Conservation (phyloP, 2,797 vertebrate species). For the Rhabdomys pumilio region DNA sequence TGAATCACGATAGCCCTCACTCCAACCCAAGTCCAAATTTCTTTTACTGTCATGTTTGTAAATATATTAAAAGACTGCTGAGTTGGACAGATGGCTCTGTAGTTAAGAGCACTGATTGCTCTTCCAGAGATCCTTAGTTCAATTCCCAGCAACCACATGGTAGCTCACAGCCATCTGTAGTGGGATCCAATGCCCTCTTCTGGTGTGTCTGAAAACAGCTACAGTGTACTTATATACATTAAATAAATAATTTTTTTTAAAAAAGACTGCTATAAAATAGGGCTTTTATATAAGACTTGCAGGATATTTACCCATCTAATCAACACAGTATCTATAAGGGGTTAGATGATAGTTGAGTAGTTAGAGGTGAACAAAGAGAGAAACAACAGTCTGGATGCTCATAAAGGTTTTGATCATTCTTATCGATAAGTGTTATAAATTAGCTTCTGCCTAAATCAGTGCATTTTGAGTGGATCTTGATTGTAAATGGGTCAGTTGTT, state of each 20-base stretch:
- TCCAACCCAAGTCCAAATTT: background rate
- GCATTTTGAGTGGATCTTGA: background rate
- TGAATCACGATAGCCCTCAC: background rate
- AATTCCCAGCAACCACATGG: background rate
- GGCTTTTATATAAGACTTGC: background rate
- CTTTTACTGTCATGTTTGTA: slow-evolving; percentile 16
- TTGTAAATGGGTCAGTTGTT: background rate
- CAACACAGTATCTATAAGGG: background rate
- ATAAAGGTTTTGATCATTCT: slow-evolving; percentile 3
- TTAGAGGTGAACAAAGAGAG: background rate
- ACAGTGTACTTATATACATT: background rate
- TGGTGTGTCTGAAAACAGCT: background rate
- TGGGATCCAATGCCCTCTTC: background rate
- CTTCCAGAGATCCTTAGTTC: background rate
- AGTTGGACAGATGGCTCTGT: background rate
- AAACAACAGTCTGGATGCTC: slow-evolving; percentile 23
- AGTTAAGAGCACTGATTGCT: background rate
- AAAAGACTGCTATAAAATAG: background rate
- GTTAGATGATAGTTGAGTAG: background rate
- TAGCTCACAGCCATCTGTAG: background rate
- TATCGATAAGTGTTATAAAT: slow-evolving; percentile 1
- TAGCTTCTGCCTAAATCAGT: background rate
- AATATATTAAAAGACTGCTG: background rate
- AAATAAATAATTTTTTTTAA: background rate
- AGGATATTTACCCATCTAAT: background rate